Evolutionary conservation across 2,797 vertebrate genomes (phyloP), one percentile per base, ranked within the genome.

Genomic region (Acanthurus leucopareius): DNA sequence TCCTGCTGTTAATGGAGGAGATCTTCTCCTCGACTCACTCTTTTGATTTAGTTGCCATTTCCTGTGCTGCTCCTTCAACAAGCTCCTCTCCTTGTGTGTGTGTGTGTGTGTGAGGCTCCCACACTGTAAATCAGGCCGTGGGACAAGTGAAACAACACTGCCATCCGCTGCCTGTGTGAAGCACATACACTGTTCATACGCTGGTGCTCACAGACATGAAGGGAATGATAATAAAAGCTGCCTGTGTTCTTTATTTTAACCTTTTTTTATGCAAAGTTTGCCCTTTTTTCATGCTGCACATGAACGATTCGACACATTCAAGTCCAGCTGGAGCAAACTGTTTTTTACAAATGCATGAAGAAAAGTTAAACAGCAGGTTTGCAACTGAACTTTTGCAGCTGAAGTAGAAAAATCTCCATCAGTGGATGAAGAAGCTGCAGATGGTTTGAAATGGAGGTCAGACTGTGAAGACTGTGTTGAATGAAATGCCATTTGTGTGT

Each of bases 81-180:
- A 53, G 40, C 35, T 53, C 4, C 2, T 57, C 40, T n/a, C 11
- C 10, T 25, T 45, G 65, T 45, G 72, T 54, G 42, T 59, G 57
- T 48, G 49, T 9, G 19, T 4, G 9, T 14, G 53, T 58, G 49
- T 57, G 17, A 75, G 49, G 58, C 54, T 16, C 10, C 42, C 62
- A 57, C 19, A 5, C 20, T 14, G 49, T 63, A 60, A 51, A 63
- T 71, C 56, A 65, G 45, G 0, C 25, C n/a, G 17, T 9, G 3
- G 7, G 17, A 79, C 62, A 11, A 66, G 75, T 84, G 78, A 62
- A 66, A 62, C 89, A 90, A 88, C 84, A 89, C 48, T 57, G 84
- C 89, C 92, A 82, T 69, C 92, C 72, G 47, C 87, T 91, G 91
- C 54, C 72, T 40, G 54, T 60, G 25, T 49, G 7, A 19, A 20